Percentiles rank a stretch among this genome's conserved stretches.
Conservation (phyloP, 2,888 invertebrate species). For the Drosophila borborema region DNA sequence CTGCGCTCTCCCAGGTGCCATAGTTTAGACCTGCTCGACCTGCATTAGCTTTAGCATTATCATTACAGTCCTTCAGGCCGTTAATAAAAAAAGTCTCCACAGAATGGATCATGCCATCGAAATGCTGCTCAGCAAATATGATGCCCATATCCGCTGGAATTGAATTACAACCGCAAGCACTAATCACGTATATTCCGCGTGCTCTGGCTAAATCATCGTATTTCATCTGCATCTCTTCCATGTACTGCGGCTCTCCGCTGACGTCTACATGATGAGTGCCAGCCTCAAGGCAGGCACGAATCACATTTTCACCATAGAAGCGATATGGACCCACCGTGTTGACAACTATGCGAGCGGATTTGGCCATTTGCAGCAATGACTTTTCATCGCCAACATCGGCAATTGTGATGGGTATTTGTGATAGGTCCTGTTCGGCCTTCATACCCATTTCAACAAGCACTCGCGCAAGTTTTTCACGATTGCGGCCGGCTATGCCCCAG, state of each 20-base stretch:
- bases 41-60: constrained; percentile 35
- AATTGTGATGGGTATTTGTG: constrained; percentile 89
- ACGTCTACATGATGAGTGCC: constrained; percentile 96
- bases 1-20: constrained; percentile 95
- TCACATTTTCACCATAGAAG: constrained; percentile 95
- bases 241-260: constrained; percentile 95
- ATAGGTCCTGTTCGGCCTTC: constrained; percentile 86
- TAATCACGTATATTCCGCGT: constrained; percentile 93
- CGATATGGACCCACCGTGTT: constrained; percentile 97
- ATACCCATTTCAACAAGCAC: constrained; percentile 86
- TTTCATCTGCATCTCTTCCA: constrained; percentile 93
- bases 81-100: constrained; percentile 89
- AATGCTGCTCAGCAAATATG: constrained; percentile 91
- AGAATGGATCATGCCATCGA: constrained; percentile 91
- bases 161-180: constrained; percentile 97
- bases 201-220: constrained; percentile 91
- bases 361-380: constrained; percentile 92
- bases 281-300: constrained; percentile 92
- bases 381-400: constrained; percentile 92
- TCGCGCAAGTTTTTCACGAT: constrained; percentile 85
- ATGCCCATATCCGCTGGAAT: constrained; percentile 95
- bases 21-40: constrained; percentile 41
- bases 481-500: constrained; percentile 96
- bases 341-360: constrained; percentile 91
- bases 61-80: constrained; percentile 76